Evolutionary conservation across 2,888 invertebrate species (phyloP), one percentile per base, ranked within the genome.

Genomic region (Lycaena phlaeas): DNA sequence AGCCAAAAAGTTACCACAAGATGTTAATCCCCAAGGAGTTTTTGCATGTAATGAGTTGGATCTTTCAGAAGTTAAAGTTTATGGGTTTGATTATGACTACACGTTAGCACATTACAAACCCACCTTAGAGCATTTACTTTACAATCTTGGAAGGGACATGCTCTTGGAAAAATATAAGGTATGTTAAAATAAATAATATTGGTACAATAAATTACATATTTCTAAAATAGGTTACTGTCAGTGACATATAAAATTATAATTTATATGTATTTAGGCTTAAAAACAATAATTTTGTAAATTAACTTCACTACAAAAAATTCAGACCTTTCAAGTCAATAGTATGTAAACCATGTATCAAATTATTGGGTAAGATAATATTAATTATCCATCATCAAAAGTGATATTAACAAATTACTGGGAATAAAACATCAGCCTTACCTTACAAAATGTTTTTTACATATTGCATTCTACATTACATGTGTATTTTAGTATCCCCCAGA

Each of bases 1-100:
- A 95, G 95, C 94, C 1, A 95, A 95, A 68, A 95, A 95, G 66
- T 73, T 95, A 18, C 95, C 95, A 2, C 89, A 90, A 61, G 92
- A 95, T 86, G 95, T 96, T 1, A 93, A 95, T 63, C 89, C 92
- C 0, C 87, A 88, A 57, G 95, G 94, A 27, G 96, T 98, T 2
- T 98, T 97, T 81, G 96, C 97, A 7, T 98, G 97, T 74, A 98
- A 98, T 81, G 97, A 98, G 65, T 84, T 98, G 42, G 93, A 97
- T 70, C 82, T 98, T 39, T 88, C 92, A 49, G 94, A 96, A 73
- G 94, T 98, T 27, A 90, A 94, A 60, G 95, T 97, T 1, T 97
- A 97, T 85, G 96, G 98, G 28, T 98, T 98, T 85, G 98, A 98
- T 78, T 98, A 98, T 85, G 98, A 98, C 73, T 98, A 98, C 73